phyloP scores from a whole-genome alignment of 2,888 invertebrate genomes.

The Spilosoma lubricipeda region DNA sequence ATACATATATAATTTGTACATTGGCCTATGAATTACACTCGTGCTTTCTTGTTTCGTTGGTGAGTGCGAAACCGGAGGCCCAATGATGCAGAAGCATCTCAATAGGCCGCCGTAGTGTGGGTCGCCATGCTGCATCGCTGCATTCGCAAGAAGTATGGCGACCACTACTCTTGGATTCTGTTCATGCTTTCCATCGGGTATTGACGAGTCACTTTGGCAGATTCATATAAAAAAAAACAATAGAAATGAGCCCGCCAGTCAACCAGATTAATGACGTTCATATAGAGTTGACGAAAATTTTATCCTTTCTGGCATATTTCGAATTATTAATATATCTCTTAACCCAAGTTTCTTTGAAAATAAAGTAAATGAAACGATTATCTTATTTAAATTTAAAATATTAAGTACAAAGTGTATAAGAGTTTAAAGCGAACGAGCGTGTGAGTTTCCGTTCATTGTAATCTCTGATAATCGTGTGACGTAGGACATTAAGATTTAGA shows the following conservation, averaged over 20 bases:
- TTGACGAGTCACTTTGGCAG: too few species aligned
- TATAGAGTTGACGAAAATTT: background rate
- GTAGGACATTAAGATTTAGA: slow-evolving; percentile 3
- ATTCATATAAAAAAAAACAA: too few species aligned
- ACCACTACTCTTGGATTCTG: too few species aligned
- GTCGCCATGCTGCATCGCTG: too few species aligned
- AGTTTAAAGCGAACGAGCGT: slow-evolving; percentile 30
- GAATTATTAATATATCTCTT: background rate
- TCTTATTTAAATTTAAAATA: slow-evolving; percentile 10
- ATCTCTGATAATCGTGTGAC: background rate
- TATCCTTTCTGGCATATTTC: background rate
- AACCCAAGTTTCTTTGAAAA: slow-evolving; percentile 3
- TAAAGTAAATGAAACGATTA: background rate
- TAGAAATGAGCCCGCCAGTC: background rate
- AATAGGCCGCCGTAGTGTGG: too few species aligned
- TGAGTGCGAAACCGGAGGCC: too few species aligned
- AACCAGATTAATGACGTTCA: background rate
- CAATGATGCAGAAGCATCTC: too few species aligned
- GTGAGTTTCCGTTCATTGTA: slow-evolving; percentile 47
- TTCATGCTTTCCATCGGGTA: too few species aligned
- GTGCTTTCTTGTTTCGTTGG: too few species aligned
- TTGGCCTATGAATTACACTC: too few species aligned
- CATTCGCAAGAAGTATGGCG: too few species aligned
- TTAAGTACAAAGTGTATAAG: slow-evolving; percentile 13
- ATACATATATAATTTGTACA: too few species aligned